Conservation (phyloP, 2,113 vertebrate genomes). For the Actenoides hombroni region DNA sequence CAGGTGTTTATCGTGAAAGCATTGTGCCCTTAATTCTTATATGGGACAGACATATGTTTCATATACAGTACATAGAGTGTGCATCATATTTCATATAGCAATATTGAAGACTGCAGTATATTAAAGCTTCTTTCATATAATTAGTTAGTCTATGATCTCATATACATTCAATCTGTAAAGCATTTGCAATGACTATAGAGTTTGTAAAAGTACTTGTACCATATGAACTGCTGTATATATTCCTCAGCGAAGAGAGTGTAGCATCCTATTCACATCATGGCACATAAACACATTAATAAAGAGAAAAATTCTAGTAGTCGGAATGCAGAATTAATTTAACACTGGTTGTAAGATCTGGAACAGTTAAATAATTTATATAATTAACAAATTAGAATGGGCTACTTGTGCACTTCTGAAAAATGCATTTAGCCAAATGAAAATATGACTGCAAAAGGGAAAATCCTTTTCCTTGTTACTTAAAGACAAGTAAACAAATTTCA, state of each 20-base stretch:
- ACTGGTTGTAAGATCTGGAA: not conserved
- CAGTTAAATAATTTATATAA: not conserved
- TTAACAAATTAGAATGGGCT: not conserved
- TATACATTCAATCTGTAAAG: constrained; percentile 20
- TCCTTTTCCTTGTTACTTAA: not conserved
- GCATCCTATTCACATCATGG: not conserved
- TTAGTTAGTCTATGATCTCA: constrained; percentile 21
- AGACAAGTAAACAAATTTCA: not conserved
- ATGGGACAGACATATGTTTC: not conserved
- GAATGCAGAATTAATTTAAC: not conserved
- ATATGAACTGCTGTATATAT: not conserved
- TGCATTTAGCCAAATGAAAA: not conserved
- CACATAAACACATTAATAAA: not conserved
- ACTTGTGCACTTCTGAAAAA: not conserved
- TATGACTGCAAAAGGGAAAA: not conserved
- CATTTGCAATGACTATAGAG: not conserved
- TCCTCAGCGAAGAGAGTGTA: not conserved
- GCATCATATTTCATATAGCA: not conserved
- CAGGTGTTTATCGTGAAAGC: not conserved
- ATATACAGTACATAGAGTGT: not conserved
- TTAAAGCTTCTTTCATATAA: constrained; percentile 18
- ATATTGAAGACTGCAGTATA: not conserved
- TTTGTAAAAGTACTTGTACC: not conserved
- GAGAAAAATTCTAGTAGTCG: not conserved
- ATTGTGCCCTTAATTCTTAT: not conserved